Evolutionary conservation across 1,140 invertebrate species (phyloP).

Genomic region (Trissolcus basalis): DNA sequence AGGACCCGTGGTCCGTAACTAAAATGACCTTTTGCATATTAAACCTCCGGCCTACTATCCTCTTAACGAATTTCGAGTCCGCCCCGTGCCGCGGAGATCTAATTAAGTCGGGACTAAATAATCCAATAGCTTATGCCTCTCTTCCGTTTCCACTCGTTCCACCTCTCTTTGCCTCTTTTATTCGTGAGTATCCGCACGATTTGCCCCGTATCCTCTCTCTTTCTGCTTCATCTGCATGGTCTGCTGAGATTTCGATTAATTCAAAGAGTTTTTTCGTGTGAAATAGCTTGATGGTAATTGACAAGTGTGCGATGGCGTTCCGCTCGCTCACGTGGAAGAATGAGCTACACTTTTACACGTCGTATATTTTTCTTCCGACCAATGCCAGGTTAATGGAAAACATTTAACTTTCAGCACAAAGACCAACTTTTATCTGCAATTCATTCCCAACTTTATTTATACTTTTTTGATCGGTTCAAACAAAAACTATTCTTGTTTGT

Average conservation of each 20-base stretch:
- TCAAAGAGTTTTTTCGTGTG: constrained; percentile 54
- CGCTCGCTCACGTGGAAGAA: constrained; percentile 43
- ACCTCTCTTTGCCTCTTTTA: constrained; percentile 4
- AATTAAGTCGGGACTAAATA: constrained; percentile 60
- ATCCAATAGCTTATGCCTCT: constrained; percentile 54
- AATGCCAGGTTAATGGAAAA: constrained; percentile 41
- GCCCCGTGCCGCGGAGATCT: constrained; percentile 40
- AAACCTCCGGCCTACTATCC: constrained; percentile 54
- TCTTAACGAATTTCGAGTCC: constrained; percentile 36
- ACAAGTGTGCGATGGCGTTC: constrained; percentile 54
- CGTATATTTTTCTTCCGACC: constrained; percentile 13
- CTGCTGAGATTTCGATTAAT: constrained; percentile 57
- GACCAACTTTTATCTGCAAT: constrained; percentile 20
- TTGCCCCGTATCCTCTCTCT: neutral
- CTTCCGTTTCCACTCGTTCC: constrained; percentile 8
- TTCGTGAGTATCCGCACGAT: neutral
- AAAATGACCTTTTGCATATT: constrained; percentile 60
- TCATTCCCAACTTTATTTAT: constrained; percentile 27
- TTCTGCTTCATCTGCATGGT: constrained; percentile 49
- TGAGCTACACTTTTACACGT: constrained; percentile 46
- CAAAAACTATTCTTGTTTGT: too few species aligned
- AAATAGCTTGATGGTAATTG: constrained; percentile 58
- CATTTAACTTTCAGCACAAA: constrained; percentile 20
- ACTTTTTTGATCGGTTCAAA: too few species aligned
- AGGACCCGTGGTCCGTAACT: constrained; percentile 47